Percentiles rank a stretch among this genome's conserved stretches.
phyloP scores from a whole-genome alignment of 2,797 vertebrate genomes.

The Coracias cyanogaster region DNA sequence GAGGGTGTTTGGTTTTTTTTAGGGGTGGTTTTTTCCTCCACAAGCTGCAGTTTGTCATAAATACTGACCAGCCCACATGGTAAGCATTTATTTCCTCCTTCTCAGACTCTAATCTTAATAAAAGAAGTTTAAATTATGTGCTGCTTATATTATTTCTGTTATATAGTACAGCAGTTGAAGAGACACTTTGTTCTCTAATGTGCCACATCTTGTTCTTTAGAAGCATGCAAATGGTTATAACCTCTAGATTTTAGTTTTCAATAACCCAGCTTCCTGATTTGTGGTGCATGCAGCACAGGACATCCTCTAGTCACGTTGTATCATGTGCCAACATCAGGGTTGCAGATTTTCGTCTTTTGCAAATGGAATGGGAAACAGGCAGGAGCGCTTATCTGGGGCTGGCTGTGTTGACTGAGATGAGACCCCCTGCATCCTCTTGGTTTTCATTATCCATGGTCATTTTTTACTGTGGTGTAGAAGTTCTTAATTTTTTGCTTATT shows the following conservation, averaged over 20 bases:
- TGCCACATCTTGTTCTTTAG: not conserved
- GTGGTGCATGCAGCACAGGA: not conserved
- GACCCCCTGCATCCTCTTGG: not conserved
- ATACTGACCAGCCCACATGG: accelerated
- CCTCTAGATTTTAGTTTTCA: not conserved
- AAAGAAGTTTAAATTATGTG: not conserved
- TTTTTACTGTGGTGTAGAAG: not conserved
- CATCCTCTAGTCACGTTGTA: not conserved
- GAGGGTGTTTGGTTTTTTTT: too few species aligned
- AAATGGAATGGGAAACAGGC: not conserved
- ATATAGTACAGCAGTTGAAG: not conserved
- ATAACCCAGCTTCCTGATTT: slow-evolving; percentile 17
- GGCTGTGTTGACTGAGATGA: not conserved
- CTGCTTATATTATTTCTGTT: not conserved
- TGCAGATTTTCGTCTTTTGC: too few species aligned
- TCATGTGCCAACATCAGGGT: not conserved
- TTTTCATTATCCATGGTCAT: not conserved
- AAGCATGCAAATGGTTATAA: not conserved
- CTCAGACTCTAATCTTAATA: not conserved
- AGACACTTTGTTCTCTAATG: not conserved
- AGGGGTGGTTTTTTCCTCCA: not conserved
- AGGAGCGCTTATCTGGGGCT: not conserved
- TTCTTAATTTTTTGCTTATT: not conserved
- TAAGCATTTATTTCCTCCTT: not conserved
- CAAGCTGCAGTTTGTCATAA: not conserved